Conservation (phyloP, 2,797 vertebrate species). For the Neosalanx taihuensis region DNA sequence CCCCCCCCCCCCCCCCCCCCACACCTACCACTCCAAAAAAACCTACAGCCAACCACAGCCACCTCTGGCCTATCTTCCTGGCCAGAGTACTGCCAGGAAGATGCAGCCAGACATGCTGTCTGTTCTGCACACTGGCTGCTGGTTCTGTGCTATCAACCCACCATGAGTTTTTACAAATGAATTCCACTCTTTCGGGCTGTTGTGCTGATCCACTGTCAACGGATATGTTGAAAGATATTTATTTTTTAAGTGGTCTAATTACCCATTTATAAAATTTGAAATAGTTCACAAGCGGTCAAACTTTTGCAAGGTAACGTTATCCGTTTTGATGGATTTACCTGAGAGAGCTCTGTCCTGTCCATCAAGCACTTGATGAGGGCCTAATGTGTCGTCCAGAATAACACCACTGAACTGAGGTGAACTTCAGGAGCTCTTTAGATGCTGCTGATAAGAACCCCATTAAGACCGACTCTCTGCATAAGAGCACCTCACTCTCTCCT, state of each 20-base stretch:
- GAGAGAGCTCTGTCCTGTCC: conserved; percentile 23
- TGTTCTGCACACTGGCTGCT: conserved; percentile 40
- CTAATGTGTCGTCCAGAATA: conserved; percentile 45
- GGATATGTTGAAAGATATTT: neutral
- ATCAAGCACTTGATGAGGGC: conserved; percentile 31
- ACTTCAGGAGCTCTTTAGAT: conserved; percentile 71
- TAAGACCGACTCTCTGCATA: conserved; percentile 48
- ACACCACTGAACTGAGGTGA: conserved; percentile 55
- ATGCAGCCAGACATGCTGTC: conserved; percentile 40
- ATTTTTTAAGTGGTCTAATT: neutral
- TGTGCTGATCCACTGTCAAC: neutral
- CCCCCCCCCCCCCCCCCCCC: conserved; percentile 19
- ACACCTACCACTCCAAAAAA: conserved; percentile 12
- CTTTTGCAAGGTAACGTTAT: neutral
- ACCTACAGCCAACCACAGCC: conserved; percentile 20
- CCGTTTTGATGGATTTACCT: neutral
- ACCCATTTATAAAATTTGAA: too few relatives aligned
- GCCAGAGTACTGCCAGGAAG: conserved; percentile 51
- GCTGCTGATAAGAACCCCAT: conserved; percentile 66
- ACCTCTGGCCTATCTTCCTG: conserved; percentile 51
- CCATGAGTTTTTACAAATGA: neutral
- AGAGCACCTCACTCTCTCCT: conserved; percentile 48
- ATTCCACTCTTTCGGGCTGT: neutral
- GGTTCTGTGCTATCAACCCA: neutral
- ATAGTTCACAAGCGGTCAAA: too few relatives aligned